A percentile compares a stretch with the other conserved stretches of the same genome.
phyloP scores from a whole-genome alignment of 2,113 vertebrate species.

The Platycercus adscitus region DNA sequence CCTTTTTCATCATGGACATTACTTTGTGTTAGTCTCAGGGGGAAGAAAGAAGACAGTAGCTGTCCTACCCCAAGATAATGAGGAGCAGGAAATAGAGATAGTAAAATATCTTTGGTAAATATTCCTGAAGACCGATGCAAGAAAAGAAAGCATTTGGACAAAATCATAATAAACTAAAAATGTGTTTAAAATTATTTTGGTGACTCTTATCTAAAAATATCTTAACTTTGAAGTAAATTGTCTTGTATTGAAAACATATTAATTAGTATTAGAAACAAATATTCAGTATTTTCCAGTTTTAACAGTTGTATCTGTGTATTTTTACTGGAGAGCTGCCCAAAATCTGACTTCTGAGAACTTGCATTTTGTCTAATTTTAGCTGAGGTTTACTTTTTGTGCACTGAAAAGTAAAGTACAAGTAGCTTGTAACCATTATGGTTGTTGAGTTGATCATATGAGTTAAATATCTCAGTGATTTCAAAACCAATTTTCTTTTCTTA shows the following conservation, averaged over 20 bases:
- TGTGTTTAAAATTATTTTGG: not conserved
- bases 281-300: not conserved
- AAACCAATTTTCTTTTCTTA: not conserved
- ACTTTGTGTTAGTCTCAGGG: not conserved
- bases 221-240: not conserved
- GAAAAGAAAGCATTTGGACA: not conserved
- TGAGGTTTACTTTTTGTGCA: not conserved
- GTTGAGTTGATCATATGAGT: not conserved
- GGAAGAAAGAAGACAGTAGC: not conserved
- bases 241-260: not conserved
- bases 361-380: not conserved
- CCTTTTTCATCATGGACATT: not conserved
- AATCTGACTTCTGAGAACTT: not conserved
- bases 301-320: not conserved
- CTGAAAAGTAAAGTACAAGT: not conserved
- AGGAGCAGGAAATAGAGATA: not conserved
- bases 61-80: not conserved
- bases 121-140: not conserved
- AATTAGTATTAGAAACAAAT: not conserved
- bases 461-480: not conserved
- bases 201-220: not conserved
- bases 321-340: not conserved
- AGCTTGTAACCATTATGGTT: not conserved
- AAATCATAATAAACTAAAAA: not conserved
- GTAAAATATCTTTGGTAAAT: not conserved